phyloP scores from a whole-genome alignment of 1,140 invertebrate genomes.

The Tachypleus tridentatus region DNA sequence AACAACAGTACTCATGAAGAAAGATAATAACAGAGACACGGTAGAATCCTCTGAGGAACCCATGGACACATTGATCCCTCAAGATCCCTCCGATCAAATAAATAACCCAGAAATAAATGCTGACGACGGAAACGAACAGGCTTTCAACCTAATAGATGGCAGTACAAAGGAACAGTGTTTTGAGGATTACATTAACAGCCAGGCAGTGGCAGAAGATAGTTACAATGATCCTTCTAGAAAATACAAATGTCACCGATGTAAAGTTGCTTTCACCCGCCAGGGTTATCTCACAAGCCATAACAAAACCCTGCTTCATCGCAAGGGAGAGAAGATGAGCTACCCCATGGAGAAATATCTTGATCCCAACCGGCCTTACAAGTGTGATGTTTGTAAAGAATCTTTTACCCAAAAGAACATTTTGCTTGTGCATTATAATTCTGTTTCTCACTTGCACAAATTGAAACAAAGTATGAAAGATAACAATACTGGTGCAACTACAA shows the following conservation, averaged over 20 bases:
- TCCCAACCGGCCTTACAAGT: slow-evolving; percentile 87
- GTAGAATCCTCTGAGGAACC: slow-evolving; percentile 9
- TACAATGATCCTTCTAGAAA: slow-evolving; percentile 81
- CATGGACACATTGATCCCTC: not conserved
- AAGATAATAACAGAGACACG: slow-evolving; percentile 22
- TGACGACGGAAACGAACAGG: too few relatives aligned
- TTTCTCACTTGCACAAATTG: slow-evolving; percentile 87
- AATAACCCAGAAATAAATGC: too few relatives aligned
- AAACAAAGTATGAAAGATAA: slow-evolving; percentile 59
- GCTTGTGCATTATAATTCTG: slow-evolving; percentile 89
- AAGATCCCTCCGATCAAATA: too few relatives aligned
- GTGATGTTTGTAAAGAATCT: slow-evolving; percentile 93
- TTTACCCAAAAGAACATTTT: slow-evolving; percentile 94
- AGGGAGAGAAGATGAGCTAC: slow-evolving; percentile 78
- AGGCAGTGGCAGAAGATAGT: slow-evolving; percentile 77
- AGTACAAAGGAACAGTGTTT: slow-evolving; percentile 36
- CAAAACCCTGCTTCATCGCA: slow-evolving; percentile 78
- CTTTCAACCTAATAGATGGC: too few relatives aligned
- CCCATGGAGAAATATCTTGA: slow-evolving; percentile 92
- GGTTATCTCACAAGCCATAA: slow-evolving; percentile 83
- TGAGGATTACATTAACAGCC: slow-evolving; percentile 82
- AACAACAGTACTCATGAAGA: slow-evolving; percentile 29
- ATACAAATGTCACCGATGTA: slow-evolving; percentile 88
- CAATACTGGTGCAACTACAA: slow-evolving; percentile 27
- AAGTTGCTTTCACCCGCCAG: slow-evolving; percentile 83